Evolutionary conservation across 2,888 invertebrate species (phyloP).

Genomic region (Ornithoptera alexandrae): DNA sequence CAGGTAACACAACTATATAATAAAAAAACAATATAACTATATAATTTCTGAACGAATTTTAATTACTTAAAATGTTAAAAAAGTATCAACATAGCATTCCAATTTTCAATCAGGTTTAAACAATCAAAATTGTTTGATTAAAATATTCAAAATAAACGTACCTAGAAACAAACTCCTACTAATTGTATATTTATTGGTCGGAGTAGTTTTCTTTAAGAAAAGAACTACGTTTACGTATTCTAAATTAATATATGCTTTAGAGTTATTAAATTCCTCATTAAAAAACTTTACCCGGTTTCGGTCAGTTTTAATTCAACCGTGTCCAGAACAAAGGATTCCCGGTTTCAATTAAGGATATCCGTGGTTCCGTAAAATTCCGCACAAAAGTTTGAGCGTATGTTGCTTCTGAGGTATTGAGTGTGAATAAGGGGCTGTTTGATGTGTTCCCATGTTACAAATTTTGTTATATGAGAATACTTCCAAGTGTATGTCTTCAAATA

Average conservation of each 20-base stretch:
- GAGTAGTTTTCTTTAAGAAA: background rate
- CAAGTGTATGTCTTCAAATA: constrained; percentile 7
- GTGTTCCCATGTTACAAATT: constrained; percentile 44
- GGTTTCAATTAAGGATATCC: constrained; percentile 55
- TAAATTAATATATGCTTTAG: background rate
- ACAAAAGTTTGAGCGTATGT: constrained; percentile 55
- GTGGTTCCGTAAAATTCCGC: constrained; percentile 51
- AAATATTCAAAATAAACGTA: background rate
- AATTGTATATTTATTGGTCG: background rate
- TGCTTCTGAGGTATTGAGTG: constrained; percentile 42
- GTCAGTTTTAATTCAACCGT: constrained; percentile 45
- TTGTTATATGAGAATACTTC: constrained; percentile 32
- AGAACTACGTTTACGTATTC: background rate
- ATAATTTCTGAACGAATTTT: background rate
- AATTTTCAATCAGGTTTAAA: background rate
- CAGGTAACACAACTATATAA: constrained; percentile 7
- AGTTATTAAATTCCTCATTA: constrained; percentile 33
- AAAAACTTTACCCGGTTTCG: constrained; percentile 34
- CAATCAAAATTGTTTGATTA: background rate
- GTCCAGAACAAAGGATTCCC: constrained; percentile 54
- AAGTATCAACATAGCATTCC: background rate
- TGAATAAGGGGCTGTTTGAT: constrained; percentile 52
- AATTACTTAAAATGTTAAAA: background rate
- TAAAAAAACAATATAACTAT: background rate
- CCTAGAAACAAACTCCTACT: background rate